These are phyloP conservation scores for Geotrupes spiniger DNA, from an alignment of 2,888 invertebrate species.

Conservation along the genomic window DNA sequence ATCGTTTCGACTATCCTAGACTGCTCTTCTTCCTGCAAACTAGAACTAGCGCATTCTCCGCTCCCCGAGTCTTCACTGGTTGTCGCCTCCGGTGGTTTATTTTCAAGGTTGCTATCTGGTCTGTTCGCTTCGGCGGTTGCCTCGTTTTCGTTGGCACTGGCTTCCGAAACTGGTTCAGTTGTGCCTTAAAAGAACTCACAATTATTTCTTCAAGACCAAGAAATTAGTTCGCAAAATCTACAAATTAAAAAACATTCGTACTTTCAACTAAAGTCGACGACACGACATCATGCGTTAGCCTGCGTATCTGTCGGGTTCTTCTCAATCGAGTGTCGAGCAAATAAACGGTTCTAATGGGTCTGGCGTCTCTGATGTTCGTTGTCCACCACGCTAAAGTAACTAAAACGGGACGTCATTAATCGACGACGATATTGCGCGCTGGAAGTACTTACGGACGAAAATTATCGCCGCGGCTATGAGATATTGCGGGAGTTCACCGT, in stretches of 20 bases:
- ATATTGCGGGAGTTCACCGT: conserved; percentile 78
- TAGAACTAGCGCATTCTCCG: conserved; percentile 13
- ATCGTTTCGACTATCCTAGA: conserved; percentile 59
- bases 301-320: conserved; percentile 46
- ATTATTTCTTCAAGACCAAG: too few species aligned
- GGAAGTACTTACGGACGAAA: conserved; percentile 41
- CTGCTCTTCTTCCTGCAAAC: conserved; percentile 33
- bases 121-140: conserved; percentile 42
- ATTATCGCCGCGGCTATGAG: conserved; percentile 60
- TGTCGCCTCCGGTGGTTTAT: conserved; percentile 30
- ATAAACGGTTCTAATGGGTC: conserved; percentile 65
- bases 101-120: conserved; percentile 17
- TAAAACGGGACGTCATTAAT: conserved; percentile 32
- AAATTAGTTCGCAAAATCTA: not conserved
- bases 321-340: conserved; percentile 58
- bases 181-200: conserved; percentile 13
- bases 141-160: conserved; percentile 40
- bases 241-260: conserved; percentile 16
- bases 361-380: conserved; percentile 60
- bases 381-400: conserved; percentile 74
- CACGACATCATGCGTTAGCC: conserved; percentile 45
- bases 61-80: conserved; percentile 22
- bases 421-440: not conserved
- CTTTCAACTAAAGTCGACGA: conserved; percentile 44
- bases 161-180: conserved; percentile 10